Evolutionary conservation across 2,797 vertebrate species (phyloP), one percentile per base, ranked within the genome.

Genomic region (Sebastes dallii): DNA sequence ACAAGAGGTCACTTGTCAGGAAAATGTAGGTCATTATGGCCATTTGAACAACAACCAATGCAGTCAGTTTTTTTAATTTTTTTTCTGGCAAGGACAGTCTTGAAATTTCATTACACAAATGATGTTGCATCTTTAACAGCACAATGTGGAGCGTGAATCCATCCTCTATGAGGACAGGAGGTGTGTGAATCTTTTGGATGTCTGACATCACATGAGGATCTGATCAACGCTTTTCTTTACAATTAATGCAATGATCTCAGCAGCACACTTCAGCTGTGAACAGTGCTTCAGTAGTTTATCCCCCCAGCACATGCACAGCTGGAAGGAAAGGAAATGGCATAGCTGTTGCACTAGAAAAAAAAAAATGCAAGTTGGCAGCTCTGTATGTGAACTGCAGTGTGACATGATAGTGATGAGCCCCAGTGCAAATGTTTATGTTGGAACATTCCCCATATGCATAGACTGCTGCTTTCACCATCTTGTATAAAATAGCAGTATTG

Each of bases 181-280:
- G 39, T 29, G 12, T 56, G 24, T 80, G 60, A 66, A 75, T 30
- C 36, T 27, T 46, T 22, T 39, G 39, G 39, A 42, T 16, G 39
- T 42, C 14, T 68, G 71, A 66, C 80, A 69, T 56, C 24, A 65
- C 76, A 82, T 73, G 60, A 87, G 24, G 13, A 46, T 88, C 73
- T 84, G 70, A 78, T 82, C 67, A 77, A 78, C 60, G 75, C 58
- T 74, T 80, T 80, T 77, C 67, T 24, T 32, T 13, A 61, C 27
- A 24, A 52, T 22, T 24, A 25, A 46, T 18, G 2, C n/a, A 42
- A 42, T 0, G 4, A 42, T 42, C 39, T 42, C 39, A 42, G 39
- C 39, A 42, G 39, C 39, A 42, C 39, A 42, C 39, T 42, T 16
- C 39, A 42, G 39, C 13, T 62, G 22, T 36, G 13, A 64, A 25